These are phyloP conservation scores for Lophius americanus DNA, from an alignment of 2,797 vertebrate species.

Conservation along the genomic window DNA sequence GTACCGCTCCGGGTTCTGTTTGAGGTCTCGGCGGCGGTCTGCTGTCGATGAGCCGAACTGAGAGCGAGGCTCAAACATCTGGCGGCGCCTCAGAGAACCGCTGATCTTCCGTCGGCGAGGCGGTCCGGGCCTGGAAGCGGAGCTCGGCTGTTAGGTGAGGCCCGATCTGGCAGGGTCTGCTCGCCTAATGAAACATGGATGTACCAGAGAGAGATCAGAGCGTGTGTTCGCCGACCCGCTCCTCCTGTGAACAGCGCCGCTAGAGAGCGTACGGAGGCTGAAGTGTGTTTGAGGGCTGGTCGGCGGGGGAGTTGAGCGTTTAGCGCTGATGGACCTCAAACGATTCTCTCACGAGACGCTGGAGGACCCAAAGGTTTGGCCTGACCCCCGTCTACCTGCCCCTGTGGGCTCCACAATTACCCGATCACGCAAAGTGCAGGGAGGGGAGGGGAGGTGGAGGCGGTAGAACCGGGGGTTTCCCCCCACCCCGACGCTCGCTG, in stretches of 20 bases:
- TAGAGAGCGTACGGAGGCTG: too few species aligned
- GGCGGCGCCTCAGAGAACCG: background rate
- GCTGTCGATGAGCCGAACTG: too few species aligned
- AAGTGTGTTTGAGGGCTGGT: too few species aligned
- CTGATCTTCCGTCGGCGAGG: background rate
- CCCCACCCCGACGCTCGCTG: conserved; percentile 54
- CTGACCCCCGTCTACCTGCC: conserved; percentile 52
- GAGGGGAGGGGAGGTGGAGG: conserved; percentile 37
- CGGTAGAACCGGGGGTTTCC: conserved; percentile 53
- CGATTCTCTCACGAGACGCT: conserved; percentile 48
- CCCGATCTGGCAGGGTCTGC: conserved; percentile 1
- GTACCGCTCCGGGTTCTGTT: too few species aligned
- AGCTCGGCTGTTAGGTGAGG: background rate
- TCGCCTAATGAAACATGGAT: conserved; percentile 9
- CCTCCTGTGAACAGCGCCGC: background rate
- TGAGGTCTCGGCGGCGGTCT: background rate
- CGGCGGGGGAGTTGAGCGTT: background rate
- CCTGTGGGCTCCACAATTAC: conserved; percentile 58
- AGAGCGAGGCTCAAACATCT: background rate
- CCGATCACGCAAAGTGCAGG: conserved; percentile 49
- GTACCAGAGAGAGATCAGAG: conserved; percentile 18
- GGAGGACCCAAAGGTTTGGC: conserved; percentile 38
- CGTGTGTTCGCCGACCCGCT: conserved; percentile 12
- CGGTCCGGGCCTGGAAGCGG: background rate
- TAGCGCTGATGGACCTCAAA: conserved; percentile 41